These are phyloP conservation scores for Hylaeus volcanicus DNA, from an alignment of 1,140 invertebrate species.

Conservation along the genomic window DNA sequence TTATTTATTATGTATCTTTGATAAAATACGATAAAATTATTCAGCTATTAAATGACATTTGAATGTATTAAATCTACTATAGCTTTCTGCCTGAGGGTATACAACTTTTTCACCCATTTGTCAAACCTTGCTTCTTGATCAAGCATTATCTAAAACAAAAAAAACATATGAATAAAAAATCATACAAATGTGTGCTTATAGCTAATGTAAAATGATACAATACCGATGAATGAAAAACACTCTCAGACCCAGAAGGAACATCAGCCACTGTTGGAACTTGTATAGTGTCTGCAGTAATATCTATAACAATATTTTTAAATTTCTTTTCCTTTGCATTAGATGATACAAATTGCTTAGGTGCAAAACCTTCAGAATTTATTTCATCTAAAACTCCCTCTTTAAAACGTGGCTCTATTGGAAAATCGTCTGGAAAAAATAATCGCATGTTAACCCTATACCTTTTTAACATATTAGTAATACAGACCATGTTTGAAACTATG, in stretches of 20 bases:
- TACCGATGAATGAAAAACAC: constrained; percentile 80
- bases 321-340: constrained; percentile 71
- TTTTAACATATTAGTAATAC: constrained; percentile 3
- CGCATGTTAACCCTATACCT: not conserved
- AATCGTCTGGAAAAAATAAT: constrained; percentile 70
- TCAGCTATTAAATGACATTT: constrained; percentile 54
- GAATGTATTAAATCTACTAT: constrained; percentile 66
- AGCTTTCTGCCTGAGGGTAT: constrained; percentile 77
- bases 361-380: constrained; percentile 78
- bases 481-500: constrained; percentile 12
- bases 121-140: constrained; percentile 78
- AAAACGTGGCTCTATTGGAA: constrained; percentile 74
- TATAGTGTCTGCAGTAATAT: constrained; percentile 76
- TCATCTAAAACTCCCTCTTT: constrained; percentile 73
- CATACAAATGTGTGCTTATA: not conserved
- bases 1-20: not conserved
- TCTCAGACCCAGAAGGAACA: constrained; percentile 63
- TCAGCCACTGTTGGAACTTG: constrained; percentile 70
- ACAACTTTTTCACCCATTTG: constrained; percentile 80
- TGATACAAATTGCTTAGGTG: constrained; percentile 76
- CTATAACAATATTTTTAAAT: constrained; percentile 77
- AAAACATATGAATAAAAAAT: not conserved
- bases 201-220: constrained; percentile 13
- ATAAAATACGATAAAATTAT: not conserved
- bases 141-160: constrained; percentile 72